phyloP scores from a whole-genome alignment of 2,888 invertebrate species.

The Ennomos erosarius region DNA sequence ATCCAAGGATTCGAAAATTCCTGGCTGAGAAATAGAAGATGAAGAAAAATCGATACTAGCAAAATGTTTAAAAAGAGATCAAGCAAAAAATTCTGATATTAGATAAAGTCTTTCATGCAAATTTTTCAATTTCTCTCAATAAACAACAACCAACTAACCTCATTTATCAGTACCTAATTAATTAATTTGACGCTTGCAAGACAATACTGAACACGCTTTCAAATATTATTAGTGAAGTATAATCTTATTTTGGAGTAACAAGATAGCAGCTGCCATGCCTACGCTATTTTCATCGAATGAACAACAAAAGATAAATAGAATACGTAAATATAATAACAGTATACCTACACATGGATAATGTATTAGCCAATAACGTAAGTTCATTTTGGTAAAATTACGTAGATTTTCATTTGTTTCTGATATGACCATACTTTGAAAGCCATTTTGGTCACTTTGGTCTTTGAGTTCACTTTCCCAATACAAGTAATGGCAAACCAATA shows the following conservation, averaged over 20 bases:
- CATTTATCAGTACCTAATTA: constrained; percentile 20
- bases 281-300: too few species aligned
- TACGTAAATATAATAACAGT: too few species aligned
- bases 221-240: constrained; percentile 18
- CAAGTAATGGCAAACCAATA: constrained; percentile 3
- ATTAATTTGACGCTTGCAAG: constrained; percentile 29
- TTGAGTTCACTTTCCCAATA: constrained; percentile 5
- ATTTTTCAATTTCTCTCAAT: constrained; percentile 19
- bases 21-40: too few species aligned
- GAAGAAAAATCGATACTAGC: too few species aligned
- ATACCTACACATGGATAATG: too few species aligned
- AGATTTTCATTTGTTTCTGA: too few species aligned
- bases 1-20: too few species aligned
- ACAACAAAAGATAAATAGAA: too few species aligned
- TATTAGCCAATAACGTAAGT: too few species aligned
- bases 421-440: too few species aligned
- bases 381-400: too few species aligned
- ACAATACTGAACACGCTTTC: constrained; percentile 17
- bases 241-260: constrained; percentile 12
- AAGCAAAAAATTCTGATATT: constrained; percentile 21
- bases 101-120: constrained; percentile 17
- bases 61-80: neutral
- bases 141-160: constrained; percentile 23
- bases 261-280: neutral
- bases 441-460: neutral